These are phyloP conservation scores for Cepphus grylle DNA, from an alignment of 2,113 vertebrate species.

Conservation along the genomic window DNA sequence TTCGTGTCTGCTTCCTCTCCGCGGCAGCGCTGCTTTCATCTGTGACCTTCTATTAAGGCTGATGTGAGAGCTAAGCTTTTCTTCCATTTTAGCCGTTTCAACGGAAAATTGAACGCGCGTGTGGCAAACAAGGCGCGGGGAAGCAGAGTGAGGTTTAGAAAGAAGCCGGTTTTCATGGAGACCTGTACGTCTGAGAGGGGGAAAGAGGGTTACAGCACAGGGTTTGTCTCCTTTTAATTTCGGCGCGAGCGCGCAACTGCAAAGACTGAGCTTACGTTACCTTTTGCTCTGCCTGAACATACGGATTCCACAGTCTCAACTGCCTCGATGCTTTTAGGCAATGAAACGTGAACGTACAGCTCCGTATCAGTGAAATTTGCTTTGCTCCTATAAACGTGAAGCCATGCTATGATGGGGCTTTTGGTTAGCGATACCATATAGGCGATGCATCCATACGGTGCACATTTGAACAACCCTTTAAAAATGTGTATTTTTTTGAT, in stretches of 20 bases:
- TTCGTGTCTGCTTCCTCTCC: constrained; percentile 40
- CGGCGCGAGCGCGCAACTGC: neutral
- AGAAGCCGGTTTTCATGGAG: neutral
- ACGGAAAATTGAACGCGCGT: neutral
- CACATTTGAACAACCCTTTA: neutral
- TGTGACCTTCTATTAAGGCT: constrained; percentile 46
- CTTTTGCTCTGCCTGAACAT: neutral
- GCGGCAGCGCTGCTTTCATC: constrained; percentile 48
- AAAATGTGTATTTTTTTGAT: neutral
- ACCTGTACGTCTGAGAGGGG: neutral
- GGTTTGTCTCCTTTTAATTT: constrained; percentile 6
- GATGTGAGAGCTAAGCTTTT: constrained; percentile 28
- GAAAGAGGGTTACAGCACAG: neutral
- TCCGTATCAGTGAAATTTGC: neutral
- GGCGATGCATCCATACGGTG: neutral
- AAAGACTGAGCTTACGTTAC: neutral
- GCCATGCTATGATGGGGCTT: neutral
- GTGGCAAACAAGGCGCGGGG: neutral
- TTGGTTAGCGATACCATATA: neutral
- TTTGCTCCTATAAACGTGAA: neutral
- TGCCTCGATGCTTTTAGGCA: neutral
- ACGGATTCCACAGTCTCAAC: neutral
- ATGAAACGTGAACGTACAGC: neutral
- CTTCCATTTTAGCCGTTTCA: constrained; percentile 51
- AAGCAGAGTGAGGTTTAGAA: neutral